Conservation (phyloP, 2,888 invertebrate genomes). For the Polietes domitor region DNA sequence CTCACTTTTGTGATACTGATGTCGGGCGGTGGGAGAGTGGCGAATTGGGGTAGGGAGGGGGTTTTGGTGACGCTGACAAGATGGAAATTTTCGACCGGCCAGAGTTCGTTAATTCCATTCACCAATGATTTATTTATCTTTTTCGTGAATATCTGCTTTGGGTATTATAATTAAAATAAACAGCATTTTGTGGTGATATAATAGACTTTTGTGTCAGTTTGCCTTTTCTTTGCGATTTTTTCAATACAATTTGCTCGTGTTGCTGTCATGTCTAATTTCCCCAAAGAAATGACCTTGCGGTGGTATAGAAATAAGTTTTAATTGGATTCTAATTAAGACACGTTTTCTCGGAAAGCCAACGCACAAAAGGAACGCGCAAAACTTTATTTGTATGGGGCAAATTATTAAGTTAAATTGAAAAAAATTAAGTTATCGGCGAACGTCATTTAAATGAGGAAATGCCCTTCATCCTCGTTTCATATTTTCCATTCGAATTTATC, state of each 20-base stretch:
- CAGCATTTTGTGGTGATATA: constrained; percentile 50
- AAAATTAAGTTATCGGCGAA: background rate
- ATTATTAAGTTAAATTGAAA: constrained; percentile 17
- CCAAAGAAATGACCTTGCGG: constrained; percentile 60
- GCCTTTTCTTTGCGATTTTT: constrained; percentile 23
- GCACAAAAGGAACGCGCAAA: background rate
- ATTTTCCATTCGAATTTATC: background rate
- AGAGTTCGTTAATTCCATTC: constrained; percentile 32
- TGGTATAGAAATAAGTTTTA: constrained; percentile 53
- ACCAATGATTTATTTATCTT: constrained; percentile 58
- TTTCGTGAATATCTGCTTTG: constrained; percentile 53
- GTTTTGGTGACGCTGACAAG: constrained; percentile 7
- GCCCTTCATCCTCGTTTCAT: background rate
- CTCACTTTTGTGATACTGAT: background rate
- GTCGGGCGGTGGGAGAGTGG: background rate
- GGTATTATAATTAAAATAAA: constrained; percentile 58
- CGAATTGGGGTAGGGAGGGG: background rate
- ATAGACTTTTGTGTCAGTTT: constrained; percentile 50
- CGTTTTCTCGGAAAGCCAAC: constrained; percentile 40
- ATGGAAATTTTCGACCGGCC: constrained; percentile 6
- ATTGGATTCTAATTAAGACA: constrained; percentile 59
- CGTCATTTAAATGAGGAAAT: constrained; percentile 4
- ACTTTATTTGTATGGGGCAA: background rate
- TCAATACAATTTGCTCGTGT: constrained; percentile 14
- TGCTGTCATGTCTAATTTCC: constrained; percentile 56